These are phyloP conservation scores for Trachelus iudaicus DNA, from an alignment of 2,888 invertebrate genomes.

Conservation along the genomic window DNA sequence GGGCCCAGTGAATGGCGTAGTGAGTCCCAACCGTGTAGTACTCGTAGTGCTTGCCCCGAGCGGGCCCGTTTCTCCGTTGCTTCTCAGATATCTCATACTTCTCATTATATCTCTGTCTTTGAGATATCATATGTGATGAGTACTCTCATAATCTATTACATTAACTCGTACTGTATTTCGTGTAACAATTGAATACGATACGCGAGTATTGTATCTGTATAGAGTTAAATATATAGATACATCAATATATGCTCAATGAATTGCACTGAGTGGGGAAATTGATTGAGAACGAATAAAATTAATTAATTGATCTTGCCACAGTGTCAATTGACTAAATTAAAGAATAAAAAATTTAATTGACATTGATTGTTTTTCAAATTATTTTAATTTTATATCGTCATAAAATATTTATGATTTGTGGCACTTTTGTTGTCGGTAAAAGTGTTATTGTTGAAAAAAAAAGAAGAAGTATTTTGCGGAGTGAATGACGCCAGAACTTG, in stretches of 20 bases:
- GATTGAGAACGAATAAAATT: background rate
- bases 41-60: constrained; percentile 29
- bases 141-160: background rate
- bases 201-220: background rate
- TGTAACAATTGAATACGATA: background rate
- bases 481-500: background rate
- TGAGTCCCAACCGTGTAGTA: constrained; percentile 37
- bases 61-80: constrained; percentile 5
- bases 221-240: background rate
- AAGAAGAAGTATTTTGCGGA: background rate
- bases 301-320: background rate
- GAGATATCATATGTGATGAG: background rate
- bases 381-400: background rate
- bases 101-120: background rate
- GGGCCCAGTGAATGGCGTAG: constrained; percentile 57
- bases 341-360: background rate
- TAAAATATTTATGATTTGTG: background rate
- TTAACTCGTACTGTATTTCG: background rate
- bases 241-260: background rate
- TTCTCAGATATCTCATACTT: background rate
- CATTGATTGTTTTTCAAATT: background rate
- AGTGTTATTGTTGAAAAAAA: background rate
- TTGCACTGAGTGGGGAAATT: background rate
- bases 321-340: background rate
- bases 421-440: background rate